Conservation (phyloP, 2,797 vertebrate species). For the Hybognathus amarus region DNA sequence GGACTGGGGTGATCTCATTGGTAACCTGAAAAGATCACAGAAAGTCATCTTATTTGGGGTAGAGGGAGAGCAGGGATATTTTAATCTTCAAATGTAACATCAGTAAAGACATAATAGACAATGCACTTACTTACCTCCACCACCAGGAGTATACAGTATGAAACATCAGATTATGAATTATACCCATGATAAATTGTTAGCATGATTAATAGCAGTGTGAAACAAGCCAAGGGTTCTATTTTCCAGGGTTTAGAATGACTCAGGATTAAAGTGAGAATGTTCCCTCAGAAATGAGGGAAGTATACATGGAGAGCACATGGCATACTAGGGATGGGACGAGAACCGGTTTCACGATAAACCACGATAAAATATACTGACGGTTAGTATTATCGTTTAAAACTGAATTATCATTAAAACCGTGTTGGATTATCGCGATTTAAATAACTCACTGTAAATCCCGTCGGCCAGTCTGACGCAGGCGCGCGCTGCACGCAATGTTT, state of each 20-base stretch:
- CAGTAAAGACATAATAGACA: not conserved
- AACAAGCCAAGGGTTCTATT: not conserved
- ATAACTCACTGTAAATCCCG: no score
- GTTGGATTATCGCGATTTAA: no score
- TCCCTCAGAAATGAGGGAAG: not conserved
- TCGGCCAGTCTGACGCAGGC: no score
- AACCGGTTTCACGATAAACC: no score
- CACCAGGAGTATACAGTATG: not conserved
- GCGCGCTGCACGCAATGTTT: no score
- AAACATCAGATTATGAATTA: not conserved
- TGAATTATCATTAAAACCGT: no score
- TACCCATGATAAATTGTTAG: not conserved
- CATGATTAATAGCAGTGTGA: not conserved
- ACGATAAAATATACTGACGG: no score
- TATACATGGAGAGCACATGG: not conserved
- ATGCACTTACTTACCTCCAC: not conserved
- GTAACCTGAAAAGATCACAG: constrained; percentile 82
- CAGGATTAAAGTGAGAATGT: not conserved
- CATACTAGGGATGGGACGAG: no score
- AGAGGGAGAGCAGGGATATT: not conserved
- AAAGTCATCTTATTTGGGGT: not conserved
- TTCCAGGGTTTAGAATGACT: not conserved
- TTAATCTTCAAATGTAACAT: not conserved
- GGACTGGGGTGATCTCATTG: constrained; percentile 89
- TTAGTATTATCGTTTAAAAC: no score